Evolutionary conservation across 2,888 invertebrate species (phyloP).

Genomic region (Dicranocentrus wangi): DNA sequence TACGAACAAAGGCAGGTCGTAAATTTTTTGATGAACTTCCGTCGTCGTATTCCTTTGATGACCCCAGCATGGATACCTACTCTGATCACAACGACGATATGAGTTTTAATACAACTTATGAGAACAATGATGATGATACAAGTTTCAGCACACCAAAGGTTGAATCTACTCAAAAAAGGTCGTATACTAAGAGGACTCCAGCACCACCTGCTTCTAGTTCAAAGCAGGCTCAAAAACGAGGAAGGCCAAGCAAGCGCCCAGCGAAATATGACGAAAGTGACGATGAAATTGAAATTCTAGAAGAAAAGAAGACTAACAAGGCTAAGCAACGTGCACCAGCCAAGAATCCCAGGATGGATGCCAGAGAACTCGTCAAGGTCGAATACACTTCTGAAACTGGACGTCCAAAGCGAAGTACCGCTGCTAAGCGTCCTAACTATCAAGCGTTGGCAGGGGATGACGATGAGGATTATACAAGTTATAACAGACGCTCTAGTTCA

Average conservation of each 20-base stretch:
- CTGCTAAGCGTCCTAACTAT: constrained; percentile 58
- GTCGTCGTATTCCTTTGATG: constrained; percentile 40
- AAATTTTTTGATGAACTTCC: constrained; percentile 41
- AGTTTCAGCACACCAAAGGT: constrained; percentile 35
- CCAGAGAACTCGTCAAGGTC: constrained; percentile 57
- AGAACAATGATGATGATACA: constrained; percentile 35
- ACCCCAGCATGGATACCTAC: constrained; percentile 58
- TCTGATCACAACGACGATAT: constrained; percentile 62
- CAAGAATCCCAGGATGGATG: constrained; percentile 44
- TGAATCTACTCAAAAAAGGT: constrained; percentile 11
- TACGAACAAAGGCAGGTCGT: constrained; percentile 50
- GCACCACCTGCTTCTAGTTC: background rate
- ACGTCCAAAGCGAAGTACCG: constrained; percentile 50
- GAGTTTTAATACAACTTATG: constrained; percentile 42
- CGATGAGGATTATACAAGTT: constrained; percentile 38
- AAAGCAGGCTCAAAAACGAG: constrained; percentile 34
- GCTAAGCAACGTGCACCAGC: constrained; percentile 46
- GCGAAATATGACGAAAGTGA: constrained; percentile 51
- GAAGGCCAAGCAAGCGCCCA: constrained; percentile 39
- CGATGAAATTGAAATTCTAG: constrained; percentile 59
- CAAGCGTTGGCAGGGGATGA: constrained; percentile 57
- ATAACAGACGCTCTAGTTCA: constrained; percentile 28
- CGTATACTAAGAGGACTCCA: background rate
- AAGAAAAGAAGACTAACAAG: constrained; percentile 51
- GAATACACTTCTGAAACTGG: constrained; percentile 47